Evolutionary conservation across 2,113 vertebrate species (phyloP).

Genomic region (Motacilla tschutschensis): DNA sequence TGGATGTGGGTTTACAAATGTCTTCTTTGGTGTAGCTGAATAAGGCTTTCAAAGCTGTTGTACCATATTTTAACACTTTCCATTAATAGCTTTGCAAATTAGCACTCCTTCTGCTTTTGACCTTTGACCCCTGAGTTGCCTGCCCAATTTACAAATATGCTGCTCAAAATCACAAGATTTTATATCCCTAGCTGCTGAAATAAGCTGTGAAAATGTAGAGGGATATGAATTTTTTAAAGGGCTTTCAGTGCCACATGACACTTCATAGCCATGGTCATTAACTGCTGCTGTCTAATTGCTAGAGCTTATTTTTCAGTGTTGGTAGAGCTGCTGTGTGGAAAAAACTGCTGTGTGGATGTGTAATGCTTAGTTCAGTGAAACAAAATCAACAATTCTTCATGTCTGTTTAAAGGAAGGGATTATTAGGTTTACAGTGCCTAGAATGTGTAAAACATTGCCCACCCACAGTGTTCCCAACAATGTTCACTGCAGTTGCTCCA

Average conservation of each 20-base stretch:
- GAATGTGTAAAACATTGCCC: slow-evolving; percentile 13
- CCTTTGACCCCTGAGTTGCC: slow-evolving; percentile 35
- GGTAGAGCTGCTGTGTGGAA: background rate
- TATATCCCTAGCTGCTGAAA: slow-evolving; percentile 1
- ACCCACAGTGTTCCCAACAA: background rate
- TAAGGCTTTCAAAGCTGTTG: slow-evolving; percentile 32
- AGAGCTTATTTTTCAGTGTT: background rate
- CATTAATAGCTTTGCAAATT: slow-evolving; percentile 41
- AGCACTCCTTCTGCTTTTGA: slow-evolving; percentile 20
- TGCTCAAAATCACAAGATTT: slow-evolving; percentile 22
- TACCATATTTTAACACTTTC: slow-evolving; percentile 43
- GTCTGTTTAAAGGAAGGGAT: slow-evolving; percentile 29
- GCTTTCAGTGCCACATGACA: background rate
- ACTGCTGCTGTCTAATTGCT: background rate
- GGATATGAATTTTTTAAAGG: background rate
- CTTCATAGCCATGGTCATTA: background rate
- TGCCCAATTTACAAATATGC: background rate
- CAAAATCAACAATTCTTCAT: background rate
- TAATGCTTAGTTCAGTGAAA: background rate
- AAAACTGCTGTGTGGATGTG: background rate
- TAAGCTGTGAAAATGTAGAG: slow-evolving; percentile 6
- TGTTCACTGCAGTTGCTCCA: background rate
- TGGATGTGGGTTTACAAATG: slow-evolving; percentile 59
- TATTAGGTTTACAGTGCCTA: slow-evolving; percentile 23
- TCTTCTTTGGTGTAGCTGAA: background rate